Percentiles rank a stretch among this genome's conserved stretches.
Conservation (phyloP, 2,797 vertebrate genomes). For the Amphiprion clarkii region DNA sequence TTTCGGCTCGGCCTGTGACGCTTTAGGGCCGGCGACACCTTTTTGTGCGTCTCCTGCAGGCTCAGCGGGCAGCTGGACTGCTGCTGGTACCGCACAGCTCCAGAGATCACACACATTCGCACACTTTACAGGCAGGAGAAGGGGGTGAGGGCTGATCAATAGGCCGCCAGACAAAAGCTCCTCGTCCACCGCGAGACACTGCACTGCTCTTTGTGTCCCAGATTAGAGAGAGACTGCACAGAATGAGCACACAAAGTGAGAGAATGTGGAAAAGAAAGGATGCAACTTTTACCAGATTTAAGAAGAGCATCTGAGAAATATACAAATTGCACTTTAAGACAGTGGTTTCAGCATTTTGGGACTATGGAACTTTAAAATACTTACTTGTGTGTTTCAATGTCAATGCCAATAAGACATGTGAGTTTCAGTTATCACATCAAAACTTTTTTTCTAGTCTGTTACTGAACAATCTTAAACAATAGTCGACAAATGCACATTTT, state of each 20-base stretch:
- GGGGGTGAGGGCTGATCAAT: conserved; percentile 73
- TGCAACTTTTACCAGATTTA: background rate
- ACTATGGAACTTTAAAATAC: background rate
- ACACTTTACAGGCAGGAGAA: conserved; percentile 58
- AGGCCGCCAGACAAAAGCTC: conserved; percentile 75
- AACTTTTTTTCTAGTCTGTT: too few relatives aligned
- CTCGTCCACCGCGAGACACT: conserved; percentile 59
- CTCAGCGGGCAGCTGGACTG: conserved; percentile 63
- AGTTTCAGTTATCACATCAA: too few relatives aligned
- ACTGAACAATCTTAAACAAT: background rate
- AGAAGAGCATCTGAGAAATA: conserved; percentile 10
- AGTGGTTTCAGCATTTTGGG: background rate
- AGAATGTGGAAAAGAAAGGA: background rate
- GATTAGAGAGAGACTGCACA: conserved; percentile 61
- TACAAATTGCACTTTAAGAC: background rate
- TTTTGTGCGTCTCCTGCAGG: conserved; percentile 42
- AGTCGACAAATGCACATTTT: too few relatives aligned
- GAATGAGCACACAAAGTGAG: conserved; percentile 24
- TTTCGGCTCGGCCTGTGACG: background rate
- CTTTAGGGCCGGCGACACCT: conserved; percentile 19
- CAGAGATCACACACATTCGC: conserved; percentile 69
- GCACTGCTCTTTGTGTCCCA: conserved; percentile 65
- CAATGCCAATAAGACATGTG: too few relatives aligned
- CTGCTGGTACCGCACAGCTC: conserved; percentile 63
- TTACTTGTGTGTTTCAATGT: too few relatives aligned